phyloP scores from a whole-genome alignment of 2,113 vertebrate species.

The Chloropsis hardwickii region DNA sequence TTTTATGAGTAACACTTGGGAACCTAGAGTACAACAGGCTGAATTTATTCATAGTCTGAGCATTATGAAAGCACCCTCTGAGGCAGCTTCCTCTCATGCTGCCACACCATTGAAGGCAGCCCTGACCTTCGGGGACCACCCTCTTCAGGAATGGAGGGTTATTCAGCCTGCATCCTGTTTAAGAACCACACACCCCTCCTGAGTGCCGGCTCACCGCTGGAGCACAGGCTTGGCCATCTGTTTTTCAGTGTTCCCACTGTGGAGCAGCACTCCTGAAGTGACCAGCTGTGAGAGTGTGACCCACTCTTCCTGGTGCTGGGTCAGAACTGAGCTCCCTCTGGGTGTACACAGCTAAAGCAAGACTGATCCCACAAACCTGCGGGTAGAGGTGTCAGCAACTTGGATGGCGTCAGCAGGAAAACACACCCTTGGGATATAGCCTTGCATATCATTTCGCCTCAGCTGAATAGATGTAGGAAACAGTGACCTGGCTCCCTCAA shows the following conservation, averaged over 20 bases:
- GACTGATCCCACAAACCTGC: neutral
- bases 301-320: neutral
- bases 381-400: neutral
- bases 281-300: neutral
- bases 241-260: neutral
- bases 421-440: neutral
- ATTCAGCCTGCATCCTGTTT: constrained; percentile 63
- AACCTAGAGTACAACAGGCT: neutral
- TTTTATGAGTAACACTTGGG: constrained; percentile 13
- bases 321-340: neutral
- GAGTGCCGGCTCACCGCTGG: neutral
- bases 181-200: neutral
- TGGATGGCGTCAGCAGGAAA: neutral
- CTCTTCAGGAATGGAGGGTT: constrained; percentile 49
- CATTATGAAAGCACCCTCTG: constrained; percentile 40
- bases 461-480: constrained; percentile 9
- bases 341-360: neutral
- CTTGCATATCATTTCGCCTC: neutral
- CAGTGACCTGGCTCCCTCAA: neutral
- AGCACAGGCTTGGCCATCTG: neutral
- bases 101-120: constrained; percentile 49
- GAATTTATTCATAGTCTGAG: constrained; percentile 7
- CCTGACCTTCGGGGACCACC: constrained; percentile 61
- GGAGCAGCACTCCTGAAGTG: neutral
- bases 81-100: constrained; percentile 49